Conservation (phyloP, 2,888 invertebrate species). For the Arctia plantaginis region DNA sequence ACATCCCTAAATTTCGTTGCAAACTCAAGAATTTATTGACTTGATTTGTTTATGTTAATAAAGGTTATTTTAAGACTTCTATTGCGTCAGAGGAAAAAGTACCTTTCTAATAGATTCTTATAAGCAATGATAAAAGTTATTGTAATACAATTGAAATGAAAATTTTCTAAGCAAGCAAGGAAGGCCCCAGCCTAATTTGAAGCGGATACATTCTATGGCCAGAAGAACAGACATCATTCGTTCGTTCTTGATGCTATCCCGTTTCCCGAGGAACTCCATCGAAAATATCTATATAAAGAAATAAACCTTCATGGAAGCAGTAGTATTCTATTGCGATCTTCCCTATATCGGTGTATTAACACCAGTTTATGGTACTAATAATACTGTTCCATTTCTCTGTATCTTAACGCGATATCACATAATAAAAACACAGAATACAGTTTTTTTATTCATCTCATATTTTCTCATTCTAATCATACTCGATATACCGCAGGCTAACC, state of each 20-base stretch:
- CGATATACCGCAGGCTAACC: neutral
- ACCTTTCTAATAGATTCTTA: constrained; percentile 38
- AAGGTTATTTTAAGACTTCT: constrained; percentile 26
- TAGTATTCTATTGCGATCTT: neutral
- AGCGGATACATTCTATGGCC: neutral
- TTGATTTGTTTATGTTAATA: constrained; percentile 21
- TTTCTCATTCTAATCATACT: neutral
- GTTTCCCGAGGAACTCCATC: neutral
- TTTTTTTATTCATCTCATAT: too few species aligned
- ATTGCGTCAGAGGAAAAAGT: constrained; percentile 28
- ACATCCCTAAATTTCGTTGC: constrained; percentile 16
- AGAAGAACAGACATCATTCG: neutral
- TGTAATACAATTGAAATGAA: constrained; percentile 15
- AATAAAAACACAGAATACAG: neutral
- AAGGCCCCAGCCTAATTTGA: neutral
- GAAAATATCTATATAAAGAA: neutral
- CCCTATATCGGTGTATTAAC: neutral
- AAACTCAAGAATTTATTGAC: constrained; percentile 20
- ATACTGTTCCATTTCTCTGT: neutral
- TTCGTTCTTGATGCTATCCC: neutral
- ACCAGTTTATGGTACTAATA: neutral
- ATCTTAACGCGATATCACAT: neutral
- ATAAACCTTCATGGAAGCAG: neutral
- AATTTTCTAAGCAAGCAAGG: neutral
- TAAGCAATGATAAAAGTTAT: constrained; percentile 18